phyloP scores from a whole-genome alignment of 2,888 invertebrate species.

The Sylvicola cinctus region DNA sequence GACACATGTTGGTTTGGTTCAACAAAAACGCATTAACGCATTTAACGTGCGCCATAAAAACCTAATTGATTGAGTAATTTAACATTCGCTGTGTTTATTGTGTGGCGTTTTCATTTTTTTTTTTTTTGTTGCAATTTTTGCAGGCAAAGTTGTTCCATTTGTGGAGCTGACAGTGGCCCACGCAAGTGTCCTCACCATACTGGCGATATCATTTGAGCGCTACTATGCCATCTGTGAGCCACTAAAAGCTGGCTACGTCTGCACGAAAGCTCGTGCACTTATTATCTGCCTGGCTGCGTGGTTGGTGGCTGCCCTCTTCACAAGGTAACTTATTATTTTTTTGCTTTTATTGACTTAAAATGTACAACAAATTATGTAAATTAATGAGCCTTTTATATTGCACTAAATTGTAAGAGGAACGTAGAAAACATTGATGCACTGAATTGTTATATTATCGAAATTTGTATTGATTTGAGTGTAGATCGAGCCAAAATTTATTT shows the following conservation, averaged over 20 bases:
- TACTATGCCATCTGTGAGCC: constrained; percentile 87
- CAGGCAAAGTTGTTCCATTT: constrained; percentile 84
- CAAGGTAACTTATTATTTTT: constrained; percentile 39
- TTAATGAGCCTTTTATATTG: too few species aligned
- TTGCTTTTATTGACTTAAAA: neutral
- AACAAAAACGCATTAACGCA: too few species aligned
- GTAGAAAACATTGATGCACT: too few species aligned
- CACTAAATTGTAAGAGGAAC: too few species aligned
- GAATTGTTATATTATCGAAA: too few species aligned
- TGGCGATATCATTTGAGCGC: constrained; percentile 83
- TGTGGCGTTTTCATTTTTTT: neutral
- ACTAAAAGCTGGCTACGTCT: constrained; percentile 71
- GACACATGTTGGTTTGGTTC: too few species aligned
- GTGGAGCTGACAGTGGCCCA: constrained; percentile 82
- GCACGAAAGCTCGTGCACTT: constrained; percentile 67
- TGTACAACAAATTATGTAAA: too few species aligned
- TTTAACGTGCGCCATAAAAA: neutral
- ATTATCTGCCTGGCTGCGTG: constrained; percentile 66
- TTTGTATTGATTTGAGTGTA: too few species aligned
- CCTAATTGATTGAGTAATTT: neutral
- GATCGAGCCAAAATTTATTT: too few species aligned
- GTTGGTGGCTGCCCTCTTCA: constrained; percentile 65
- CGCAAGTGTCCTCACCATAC: constrained; percentile 77
- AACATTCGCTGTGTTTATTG: neutral
- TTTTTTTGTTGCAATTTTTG: constrained; percentile 9